Conservation (phyloP, 1,140 invertebrate genomes). For the Neelides sp. region DNA sequence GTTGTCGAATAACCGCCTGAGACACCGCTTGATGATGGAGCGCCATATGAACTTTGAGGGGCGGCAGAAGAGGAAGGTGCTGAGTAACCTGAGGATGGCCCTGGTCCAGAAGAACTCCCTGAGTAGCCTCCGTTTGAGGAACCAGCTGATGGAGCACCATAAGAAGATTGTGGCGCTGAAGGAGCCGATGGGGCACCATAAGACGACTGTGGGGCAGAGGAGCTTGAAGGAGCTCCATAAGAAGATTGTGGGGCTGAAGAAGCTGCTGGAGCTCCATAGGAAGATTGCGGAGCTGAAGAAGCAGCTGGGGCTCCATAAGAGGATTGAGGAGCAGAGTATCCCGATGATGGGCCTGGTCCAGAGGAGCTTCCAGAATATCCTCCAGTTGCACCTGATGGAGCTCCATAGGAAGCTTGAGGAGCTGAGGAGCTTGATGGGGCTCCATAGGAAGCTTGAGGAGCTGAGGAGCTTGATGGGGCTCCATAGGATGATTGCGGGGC, state of each 20-base stretch:
- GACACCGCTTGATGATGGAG: neutral
- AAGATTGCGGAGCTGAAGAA: too few relatives aligned
- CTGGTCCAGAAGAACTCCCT: too few relatives aligned
- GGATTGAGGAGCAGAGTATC: neutral
- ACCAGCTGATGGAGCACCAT: conserved; percentile 1
- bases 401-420: neutral
- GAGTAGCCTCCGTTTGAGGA: too few relatives aligned
- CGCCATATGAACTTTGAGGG: neutral
- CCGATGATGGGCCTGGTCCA: conserved; percentile 6
- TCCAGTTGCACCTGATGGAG: conserved; percentile 10
- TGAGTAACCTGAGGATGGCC: too few relatives aligned
- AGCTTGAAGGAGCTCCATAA: neutral
- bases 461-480: neutral
- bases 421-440: neutral
- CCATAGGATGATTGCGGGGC: too few relatives aligned
- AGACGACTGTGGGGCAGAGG: neutral
- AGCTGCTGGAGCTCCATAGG: conserved; percentile 1
- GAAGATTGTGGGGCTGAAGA: neutral
- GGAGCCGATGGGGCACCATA: conserved; percentile 8
- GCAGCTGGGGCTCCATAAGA: conserved; percentile 34
- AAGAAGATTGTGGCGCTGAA: neutral
- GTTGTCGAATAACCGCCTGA: too few relatives aligned
- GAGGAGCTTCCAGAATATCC: conserved; percentile 4
- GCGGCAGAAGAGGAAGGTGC: too few relatives aligned
- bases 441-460: neutral